Evolutionary conservation across 2,113 vertebrate species (phyloP).

Genomic region (Scartelaos histophorus): DNA sequence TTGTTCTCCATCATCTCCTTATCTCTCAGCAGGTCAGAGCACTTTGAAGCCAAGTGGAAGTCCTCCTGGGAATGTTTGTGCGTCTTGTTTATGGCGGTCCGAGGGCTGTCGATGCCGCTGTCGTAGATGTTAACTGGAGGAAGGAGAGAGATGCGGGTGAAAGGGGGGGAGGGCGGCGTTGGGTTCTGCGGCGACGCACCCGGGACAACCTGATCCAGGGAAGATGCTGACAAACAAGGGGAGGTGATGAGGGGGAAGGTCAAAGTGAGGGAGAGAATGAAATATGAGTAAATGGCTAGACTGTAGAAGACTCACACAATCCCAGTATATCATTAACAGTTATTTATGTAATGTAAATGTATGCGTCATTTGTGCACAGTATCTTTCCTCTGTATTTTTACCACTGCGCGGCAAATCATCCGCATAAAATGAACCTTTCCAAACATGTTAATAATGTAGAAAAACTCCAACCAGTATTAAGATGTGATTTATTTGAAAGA

Average conservation of each 20-base stretch:
- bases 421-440: not conserved
- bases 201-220: conserved; percentile 40
- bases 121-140: conserved; percentile 56
- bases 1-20: conserved; percentile 56
- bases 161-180: conserved; percentile 22
- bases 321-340: not conserved
- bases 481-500: not conserved
- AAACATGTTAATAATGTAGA: not conserved
- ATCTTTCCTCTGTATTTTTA: too few species aligned
- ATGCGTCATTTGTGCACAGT: too few species aligned
- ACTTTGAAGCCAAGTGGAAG: conserved; percentile 51
- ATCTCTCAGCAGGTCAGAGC: conserved; percentile 61
- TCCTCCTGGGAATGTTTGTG: conserved; percentile 68
- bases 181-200: conserved; percentile 41
- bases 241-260: conserved; percentile 5
- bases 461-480: not conserved
- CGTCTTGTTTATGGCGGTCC: conserved; percentile 74
- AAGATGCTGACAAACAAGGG: conserved; percentile 15
- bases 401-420: too few species aligned
- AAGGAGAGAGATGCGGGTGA: conserved; percentile 20
- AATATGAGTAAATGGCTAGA: conserved; percentile 11
- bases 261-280: conserved; percentile 21
- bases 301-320: not conserved
- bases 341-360: too few species aligned
- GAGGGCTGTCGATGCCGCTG: conserved; percentile 52